Evolutionary conservation across 2,113 vertebrate species (phyloP), one percentile per base, ranked within the genome.

Genomic region (Lipotes vexillifer): DNA sequence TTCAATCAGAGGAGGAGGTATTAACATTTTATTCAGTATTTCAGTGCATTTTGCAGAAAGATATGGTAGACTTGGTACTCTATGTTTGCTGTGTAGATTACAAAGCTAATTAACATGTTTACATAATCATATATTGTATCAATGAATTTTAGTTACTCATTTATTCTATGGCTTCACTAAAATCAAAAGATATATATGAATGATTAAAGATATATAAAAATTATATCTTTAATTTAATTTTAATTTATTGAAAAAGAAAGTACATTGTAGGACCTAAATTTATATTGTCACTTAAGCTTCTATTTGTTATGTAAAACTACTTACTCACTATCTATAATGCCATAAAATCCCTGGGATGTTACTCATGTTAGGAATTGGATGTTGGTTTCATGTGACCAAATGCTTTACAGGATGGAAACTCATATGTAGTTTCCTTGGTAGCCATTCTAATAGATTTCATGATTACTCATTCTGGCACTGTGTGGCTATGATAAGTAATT

Each of bases 361-460:
- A 66, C n/a, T 90, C 17, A 25, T 9, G 8, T 33, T 71, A 65
- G 72, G 93, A 14, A n/a, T 1, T 85, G n/a, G 46, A 36, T 94
- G 68, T 91, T 82, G 82, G 25, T 87, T 96, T 82, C 69, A 95
- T 94, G 68, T 72, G 78, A 93, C 78, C 49, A 12, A 23, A 96
- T 80, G 84, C 65, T 72, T 92, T 87, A 55, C 49, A 77, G 61
- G 59, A 88, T 88, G 25, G 44, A 82, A 97, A 97, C 86, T 95
- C 71, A 96, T 68, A 81, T 68, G 83, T 52, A 68, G 61, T 41
- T 96, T 96, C 83, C 59, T 97, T 90, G 82, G 69, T 94, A 97
- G 95, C 84, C 85, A 83, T 52, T 95, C 44, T 44, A 89, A 78
- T 90, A 97, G 90, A 97, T 80, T 65, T 85, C 94, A 92, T 36